These are phyloP conservation scores for Popillia japonica DNA, from an alignment of 1,140 invertebrate genomes.

Conservation along the genomic window DNA sequence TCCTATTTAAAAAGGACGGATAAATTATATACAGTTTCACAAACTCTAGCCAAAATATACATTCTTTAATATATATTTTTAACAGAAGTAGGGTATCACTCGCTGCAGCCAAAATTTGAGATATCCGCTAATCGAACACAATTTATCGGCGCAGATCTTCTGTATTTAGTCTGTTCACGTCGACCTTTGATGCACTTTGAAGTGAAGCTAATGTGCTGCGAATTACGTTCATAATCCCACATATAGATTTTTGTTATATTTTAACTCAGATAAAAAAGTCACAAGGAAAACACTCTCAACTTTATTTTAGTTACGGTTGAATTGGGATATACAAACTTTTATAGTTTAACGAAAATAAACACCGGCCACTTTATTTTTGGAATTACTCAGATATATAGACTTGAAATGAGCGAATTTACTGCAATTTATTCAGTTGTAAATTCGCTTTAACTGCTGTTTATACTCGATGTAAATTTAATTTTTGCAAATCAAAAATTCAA, in stretches of 20 bases:
- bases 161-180: too few relatives aligned
- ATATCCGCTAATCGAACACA: too few relatives aligned
- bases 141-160: too few relatives aligned
- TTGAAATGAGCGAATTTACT: not conserved
- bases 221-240: too few relatives aligned
- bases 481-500: too few relatives aligned
- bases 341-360: not conserved
- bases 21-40: constrained; percentile 1
- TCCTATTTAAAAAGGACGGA: not conserved
- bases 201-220: too few relatives aligned
- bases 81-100: constrained; percentile 35
- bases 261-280: too few relatives aligned
- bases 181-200: too few relatives aligned
- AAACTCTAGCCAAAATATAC: constrained; percentile 35
- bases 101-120: not conserved
- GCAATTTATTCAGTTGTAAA: not conserved
- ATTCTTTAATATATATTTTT: constrained; percentile 40
- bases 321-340: not conserved
- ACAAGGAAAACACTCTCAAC: too few relatives aligned
- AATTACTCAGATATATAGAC: not conserved
- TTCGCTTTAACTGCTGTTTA: not conserved
- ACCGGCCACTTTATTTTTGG: not conserved
- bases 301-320: not conserved
- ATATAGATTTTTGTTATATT: too few relatives aligned
- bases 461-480: not conserved